A percentile compares a stretch with the other conserved stretches of the same genome.
These are phyloP conservation scores for Metalampra italica DNA, from an alignment of 2,888 invertebrate genomes.

Conservation along the genomic window DNA sequence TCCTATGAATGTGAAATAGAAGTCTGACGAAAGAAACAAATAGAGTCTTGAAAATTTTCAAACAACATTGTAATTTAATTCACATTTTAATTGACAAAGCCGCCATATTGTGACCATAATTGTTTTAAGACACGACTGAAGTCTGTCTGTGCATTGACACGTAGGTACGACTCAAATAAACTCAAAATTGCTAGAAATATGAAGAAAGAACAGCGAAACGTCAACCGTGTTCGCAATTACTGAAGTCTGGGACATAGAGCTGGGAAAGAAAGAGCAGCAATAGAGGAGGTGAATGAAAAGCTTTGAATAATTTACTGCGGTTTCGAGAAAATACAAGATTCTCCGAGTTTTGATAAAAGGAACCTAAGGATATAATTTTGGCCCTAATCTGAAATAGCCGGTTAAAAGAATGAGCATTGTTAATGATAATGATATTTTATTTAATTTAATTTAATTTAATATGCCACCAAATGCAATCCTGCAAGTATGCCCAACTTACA, in stretches of 20 bases:
- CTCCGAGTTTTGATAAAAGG: too few species aligned
- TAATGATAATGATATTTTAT: too few species aligned
- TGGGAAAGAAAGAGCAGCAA: slow-evolving; percentile 8
- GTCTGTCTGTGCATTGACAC: slow-evolving; percentile 23
- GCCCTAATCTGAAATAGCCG: too few species aligned
- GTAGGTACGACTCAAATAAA: slow-evolving; percentile 27
- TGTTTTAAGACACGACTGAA: slow-evolving; percentile 9
- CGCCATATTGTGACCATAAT: slow-evolving; percentile 26
- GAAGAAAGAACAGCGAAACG: slow-evolving; percentile 36
- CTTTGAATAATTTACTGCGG: neutral
- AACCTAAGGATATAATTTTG: too few species aligned
- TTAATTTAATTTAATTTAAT: too few species aligned
- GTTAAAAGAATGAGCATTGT: too few species aligned
- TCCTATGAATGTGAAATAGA: too few species aligned
- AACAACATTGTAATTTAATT: neutral
- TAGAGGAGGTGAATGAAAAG: neutral
- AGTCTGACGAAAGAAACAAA: too few species aligned
- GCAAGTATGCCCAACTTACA: too few species aligned
- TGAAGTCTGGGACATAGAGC: slow-evolving; percentile 17
- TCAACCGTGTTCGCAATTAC: slow-evolving; percentile 27
- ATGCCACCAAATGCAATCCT: too few species aligned
- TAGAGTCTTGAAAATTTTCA: too few species aligned
- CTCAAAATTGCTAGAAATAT: slow-evolving; percentile 33
- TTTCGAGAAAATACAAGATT: too few species aligned
- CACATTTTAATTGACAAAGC: neutral